Conservation (phyloP, 2,113 vertebrate genomes). For the Strix uralensis region DNA sequence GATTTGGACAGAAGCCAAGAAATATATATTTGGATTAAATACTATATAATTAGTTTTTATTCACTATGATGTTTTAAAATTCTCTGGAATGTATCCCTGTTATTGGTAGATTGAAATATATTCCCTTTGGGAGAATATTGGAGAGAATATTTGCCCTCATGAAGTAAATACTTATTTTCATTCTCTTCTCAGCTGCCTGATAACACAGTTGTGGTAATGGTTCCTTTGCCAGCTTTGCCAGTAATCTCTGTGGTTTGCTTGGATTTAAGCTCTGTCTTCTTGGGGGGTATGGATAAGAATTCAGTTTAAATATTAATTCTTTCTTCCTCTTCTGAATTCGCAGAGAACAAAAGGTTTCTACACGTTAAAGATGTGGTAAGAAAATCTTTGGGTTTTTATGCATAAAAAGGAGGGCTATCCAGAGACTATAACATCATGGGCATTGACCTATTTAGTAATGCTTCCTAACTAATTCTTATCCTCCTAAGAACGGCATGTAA, state of each 20-base stretch:
- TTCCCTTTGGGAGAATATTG: background rate
- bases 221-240: background rate
- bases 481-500: background rate
- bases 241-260: background rate
- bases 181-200: background rate
- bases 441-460: constrained; percentile 22
- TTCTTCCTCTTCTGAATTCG: background rate
- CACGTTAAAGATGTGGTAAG: background rate
- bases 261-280: background rate
- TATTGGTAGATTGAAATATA: constrained; percentile 1
- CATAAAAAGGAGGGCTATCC: background rate
- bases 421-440: background rate
- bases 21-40: background rate
- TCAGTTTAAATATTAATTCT: background rate
- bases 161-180: background rate
- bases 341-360: background rate
- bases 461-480: background rate
- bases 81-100: background rate
- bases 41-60: background rate
- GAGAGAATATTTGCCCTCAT: background rate
- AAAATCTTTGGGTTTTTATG: background rate
- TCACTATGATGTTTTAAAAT: background rate
- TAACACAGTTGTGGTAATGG: background rate
- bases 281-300: background rate
- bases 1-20: constrained; percentile 4